Evolutionary conservation across 2,797 vertebrate species (phyloP).

Genomic region (Monodelphis domestica): DNA sequence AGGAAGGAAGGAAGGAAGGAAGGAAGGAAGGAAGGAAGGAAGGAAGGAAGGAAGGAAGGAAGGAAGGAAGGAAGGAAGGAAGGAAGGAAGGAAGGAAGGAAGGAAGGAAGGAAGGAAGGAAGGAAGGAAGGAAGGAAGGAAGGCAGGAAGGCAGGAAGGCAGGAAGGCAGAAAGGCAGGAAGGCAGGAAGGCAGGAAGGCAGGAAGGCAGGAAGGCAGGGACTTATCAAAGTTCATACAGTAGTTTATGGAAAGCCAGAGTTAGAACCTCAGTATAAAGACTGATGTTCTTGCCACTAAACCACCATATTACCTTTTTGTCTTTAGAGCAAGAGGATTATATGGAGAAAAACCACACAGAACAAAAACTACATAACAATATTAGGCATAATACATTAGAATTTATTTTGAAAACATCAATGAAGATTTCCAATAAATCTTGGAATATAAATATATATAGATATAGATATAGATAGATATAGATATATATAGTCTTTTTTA

Average conservation of each 20-base stretch:
- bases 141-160: too few species aligned
- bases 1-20: too few species aligned
- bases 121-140: too few species aligned
- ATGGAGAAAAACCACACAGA: background rate
- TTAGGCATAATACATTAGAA: background rate
- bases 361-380: background rate
- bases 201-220: too few species aligned
- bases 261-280: background rate
- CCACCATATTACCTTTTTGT: background rate
- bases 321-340: background rate
- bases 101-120: too few species aligned
- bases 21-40: too few species aligned
- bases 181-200: too few species aligned
- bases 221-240: constrained; percentile 1
- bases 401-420: background rate
- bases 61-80: too few species aligned
- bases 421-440: background rate
- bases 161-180: too few species aligned
- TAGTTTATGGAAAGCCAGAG: background rate
- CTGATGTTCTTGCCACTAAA: background rate
- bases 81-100: too few species aligned
- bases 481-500: background rate
- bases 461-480: background rate
- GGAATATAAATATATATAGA: background rate
- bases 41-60: too few species aligned